phyloP scores from a whole-genome alignment of 1,140 invertebrate species.

The Medauroidea extradentata region DNA sequence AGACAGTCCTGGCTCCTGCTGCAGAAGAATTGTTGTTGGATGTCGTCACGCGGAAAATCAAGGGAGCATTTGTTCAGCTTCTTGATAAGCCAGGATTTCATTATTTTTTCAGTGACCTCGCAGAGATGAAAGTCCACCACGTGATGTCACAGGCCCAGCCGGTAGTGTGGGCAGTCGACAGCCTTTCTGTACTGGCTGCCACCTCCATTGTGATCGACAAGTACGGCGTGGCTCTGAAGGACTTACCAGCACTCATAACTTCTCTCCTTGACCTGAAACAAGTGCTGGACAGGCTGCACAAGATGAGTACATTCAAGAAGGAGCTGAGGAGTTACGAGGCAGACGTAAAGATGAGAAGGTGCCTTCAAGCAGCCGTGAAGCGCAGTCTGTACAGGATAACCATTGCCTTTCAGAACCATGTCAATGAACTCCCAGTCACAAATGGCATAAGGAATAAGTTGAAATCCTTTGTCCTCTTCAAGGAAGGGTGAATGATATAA shows the following conservation, averaged over 20 bases:
- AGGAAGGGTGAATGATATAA: constrained; percentile 17
- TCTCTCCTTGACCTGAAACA: constrained; percentile 60
- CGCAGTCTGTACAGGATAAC: constrained; percentile 71
- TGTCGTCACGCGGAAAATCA: neutral
- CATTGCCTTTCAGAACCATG: constrained; percentile 60
- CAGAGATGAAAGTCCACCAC: constrained; percentile 59
- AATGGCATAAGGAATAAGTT: constrained; percentile 21
- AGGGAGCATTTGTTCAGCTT: constrained; percentile 12
- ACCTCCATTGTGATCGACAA: constrained; percentile 68
- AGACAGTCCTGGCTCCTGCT: no score
- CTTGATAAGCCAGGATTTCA: constrained; percentile 54
- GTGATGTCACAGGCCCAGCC: constrained; percentile 60
- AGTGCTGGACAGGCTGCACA: constrained; percentile 64
- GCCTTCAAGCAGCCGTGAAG: constrained; percentile 58
- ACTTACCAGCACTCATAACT: constrained; percentile 62
- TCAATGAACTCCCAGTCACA: constrained; percentile 57
- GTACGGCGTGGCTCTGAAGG: constrained; percentile 75
- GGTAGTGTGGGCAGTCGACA: constrained; percentile 64
- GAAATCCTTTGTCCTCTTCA: constrained; percentile 16
- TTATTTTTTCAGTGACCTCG: constrained; percentile 65
- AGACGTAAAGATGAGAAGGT: constrained; percentile 55
- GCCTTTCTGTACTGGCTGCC: constrained; percentile 59
- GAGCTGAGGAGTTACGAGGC: constrained; percentile 53
- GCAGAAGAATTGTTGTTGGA: neutral
- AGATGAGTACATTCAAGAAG: constrained; percentile 48